A percentile compares a stretch with the other conserved stretches of the same genome.
These are phyloP conservation scores for Megathymus violae DNA, from an alignment of 1,140 invertebrate genomes.

Conservation along the genomic window DNA sequence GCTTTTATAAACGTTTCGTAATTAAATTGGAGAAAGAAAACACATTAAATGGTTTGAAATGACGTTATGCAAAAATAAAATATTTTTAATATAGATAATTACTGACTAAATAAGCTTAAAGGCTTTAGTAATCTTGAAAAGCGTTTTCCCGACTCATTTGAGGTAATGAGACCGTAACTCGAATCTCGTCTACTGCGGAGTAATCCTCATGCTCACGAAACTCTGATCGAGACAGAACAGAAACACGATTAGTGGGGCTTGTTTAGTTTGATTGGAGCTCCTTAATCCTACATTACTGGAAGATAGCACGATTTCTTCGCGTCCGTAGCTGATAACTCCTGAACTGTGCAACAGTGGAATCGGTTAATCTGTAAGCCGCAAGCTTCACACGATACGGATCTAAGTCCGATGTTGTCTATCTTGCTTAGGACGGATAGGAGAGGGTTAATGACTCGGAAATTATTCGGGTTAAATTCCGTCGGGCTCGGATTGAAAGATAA, in stretches of 20 bases:
- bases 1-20: too few species aligned
- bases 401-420: constrained; percentile 80
- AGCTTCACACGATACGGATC: constrained; percentile 77
- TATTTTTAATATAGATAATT: constrained; percentile 8
- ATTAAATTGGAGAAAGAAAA: constrained; percentile 4
- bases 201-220: constrained; percentile 73
- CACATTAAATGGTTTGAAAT: too few species aligned
- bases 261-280: constrained; percentile 80
- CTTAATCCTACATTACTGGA: constrained; percentile 72
- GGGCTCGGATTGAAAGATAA: constrained; percentile 79
- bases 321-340: constrained; percentile 75
- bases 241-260: constrained; percentile 77
- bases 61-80: too few species aligned
- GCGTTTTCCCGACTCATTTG: constrained; percentile 51
- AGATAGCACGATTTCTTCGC: constrained; percentile 80
- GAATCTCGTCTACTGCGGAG: constrained; percentile 62
- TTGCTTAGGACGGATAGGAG: constrained; percentile 73
- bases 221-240: constrained; percentile 75
- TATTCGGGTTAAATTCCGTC: constrained; percentile 76
- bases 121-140: constrained; percentile 27
- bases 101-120: constrained; percentile 27
- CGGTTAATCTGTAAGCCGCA: constrained; percentile 75
- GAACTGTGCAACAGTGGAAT: constrained; percentile 64
- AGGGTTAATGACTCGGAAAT: constrained; percentile 82
- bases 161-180: constrained; percentile 76